Percentiles rank a stretch among this genome's conserved stretches.
phyloP scores from a whole-genome alignment of 2,888 invertebrate genomes.

The Tetragonula carbonaria region DNA sequence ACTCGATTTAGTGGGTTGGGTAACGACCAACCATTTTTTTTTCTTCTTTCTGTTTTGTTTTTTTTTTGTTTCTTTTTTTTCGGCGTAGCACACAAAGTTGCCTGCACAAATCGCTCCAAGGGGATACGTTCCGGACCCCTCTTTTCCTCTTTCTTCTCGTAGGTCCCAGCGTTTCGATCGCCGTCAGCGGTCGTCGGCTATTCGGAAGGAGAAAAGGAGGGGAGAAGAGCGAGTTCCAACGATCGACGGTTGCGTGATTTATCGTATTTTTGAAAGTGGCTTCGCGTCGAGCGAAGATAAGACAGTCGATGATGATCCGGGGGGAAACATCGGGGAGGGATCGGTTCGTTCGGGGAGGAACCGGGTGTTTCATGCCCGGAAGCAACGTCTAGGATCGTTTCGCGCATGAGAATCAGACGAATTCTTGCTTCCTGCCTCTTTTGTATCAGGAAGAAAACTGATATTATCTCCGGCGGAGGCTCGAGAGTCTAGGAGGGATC shows the following conservation, averaged over 20 bases:
- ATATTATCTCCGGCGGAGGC: constrained; percentile 51
- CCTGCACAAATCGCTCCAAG: constrained; percentile 74
- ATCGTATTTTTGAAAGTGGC: constrained; percentile 75
- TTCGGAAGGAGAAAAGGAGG: constrained; percentile 5
- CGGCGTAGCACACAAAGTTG: constrained; percentile 61
- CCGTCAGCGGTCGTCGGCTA: constrained; percentile 36
- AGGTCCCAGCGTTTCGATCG: constrained; percentile 7
- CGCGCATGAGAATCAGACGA: constrained; percentile 67
- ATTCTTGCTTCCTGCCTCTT: constrained; percentile 49
- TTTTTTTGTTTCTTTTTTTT: constrained; percentile 35
- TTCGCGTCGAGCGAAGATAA: constrained; percentile 60
- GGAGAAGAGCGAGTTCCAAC: constrained; percentile 62
- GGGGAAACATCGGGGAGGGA: neutral
- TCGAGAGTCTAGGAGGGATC: constrained; percentile 22
- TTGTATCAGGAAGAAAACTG: constrained; percentile 48
- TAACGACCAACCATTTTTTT: constrained; percentile 70
- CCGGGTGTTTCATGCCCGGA: constrained; percentile 69
- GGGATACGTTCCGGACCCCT: constrained; percentile 36
- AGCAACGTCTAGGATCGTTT: constrained; percentile 75
- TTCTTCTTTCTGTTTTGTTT: too few relatives aligned
- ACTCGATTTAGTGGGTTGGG: constrained; percentile 68
- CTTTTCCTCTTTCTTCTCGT: neutral
- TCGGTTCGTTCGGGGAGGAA: constrained; percentile 7
- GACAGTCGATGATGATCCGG: constrained; percentile 34
- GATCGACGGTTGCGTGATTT: constrained; percentile 79